phyloP scores from a whole-genome alignment of 2,113 vertebrate genomes.

The Cathartes aura region DNA sequence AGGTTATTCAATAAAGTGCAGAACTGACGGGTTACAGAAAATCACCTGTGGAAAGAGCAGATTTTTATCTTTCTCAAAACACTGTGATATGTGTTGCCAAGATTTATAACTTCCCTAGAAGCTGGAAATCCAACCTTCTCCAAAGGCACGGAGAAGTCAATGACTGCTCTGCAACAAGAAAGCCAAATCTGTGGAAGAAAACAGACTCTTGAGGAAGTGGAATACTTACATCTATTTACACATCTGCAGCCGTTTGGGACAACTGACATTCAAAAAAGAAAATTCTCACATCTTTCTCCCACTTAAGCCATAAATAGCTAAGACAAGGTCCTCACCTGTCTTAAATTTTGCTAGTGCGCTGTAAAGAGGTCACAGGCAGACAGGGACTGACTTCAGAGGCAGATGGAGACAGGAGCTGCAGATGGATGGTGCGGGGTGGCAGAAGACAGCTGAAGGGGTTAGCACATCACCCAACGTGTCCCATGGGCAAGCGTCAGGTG shows the following conservation, averaged over 20 bases:
- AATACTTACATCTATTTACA: slow-evolving; percentile 51
- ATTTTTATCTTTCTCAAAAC: slow-evolving; percentile 60
- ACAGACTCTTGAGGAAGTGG: neutral
- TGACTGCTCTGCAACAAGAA: neutral
- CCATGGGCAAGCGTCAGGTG: neutral
- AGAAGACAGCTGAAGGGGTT: slow-evolving; percentile 10
- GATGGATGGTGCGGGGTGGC: neutral
- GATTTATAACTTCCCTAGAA: slow-evolving; percentile 53
- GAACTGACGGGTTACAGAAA: slow-evolving; percentile 26
- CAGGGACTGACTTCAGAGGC: neutral
- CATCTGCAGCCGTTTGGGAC: slow-evolving; percentile 33
- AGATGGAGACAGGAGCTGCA: neutral
- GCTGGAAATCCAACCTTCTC: slow-evolving; percentile 45
- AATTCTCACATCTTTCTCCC: slow-evolving; percentile 46
- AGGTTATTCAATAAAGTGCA: slow-evolving; percentile 5
- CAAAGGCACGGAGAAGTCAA: neutral
- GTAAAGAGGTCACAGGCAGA: neutral
- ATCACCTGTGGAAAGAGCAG: slow-evolving; percentile 29
- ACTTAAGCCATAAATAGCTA: slow-evolving; percentile 51
- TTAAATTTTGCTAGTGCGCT: slow-evolving; percentile 35
- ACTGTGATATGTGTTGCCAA: neutral
- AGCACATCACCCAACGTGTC: neutral
- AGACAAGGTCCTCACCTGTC: slow-evolving; percentile 63
- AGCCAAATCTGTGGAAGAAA: slow-evolving; percentile 35
- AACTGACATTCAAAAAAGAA: slow-evolving; percentile 21